A percentile compares a stretch with the other conserved stretches of the same genome.
phyloP scores from a whole-genome alignment of 1,140 invertebrate genomes.

The Pogonus chalceus region DNA sequence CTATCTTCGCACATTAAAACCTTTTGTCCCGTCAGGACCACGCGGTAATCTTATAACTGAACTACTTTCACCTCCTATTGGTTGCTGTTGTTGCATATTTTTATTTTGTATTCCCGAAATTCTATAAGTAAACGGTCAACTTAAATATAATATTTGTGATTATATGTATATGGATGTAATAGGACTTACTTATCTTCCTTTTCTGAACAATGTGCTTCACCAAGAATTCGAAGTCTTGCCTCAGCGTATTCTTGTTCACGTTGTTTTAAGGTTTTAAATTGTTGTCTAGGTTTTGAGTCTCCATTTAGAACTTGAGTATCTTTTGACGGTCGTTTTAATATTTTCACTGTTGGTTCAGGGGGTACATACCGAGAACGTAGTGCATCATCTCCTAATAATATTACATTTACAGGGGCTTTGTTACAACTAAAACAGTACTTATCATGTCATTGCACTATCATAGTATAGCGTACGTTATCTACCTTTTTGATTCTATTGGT shows the following conservation, averaged over 20 bases:
- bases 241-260: constrained; percentile 81
- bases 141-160: neutral
- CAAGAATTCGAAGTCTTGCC: constrained; percentile 70
- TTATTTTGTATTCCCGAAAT: constrained; percentile 28
- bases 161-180: neutral
- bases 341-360: constrained; percentile 69
- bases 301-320: constrained; percentile 43
- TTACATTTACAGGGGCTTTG: constrained; percentile 27
- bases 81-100: neutral
- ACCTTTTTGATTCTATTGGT: constrained; percentile 26
- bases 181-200: constrained; percentile 50
- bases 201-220: constrained; percentile 66
- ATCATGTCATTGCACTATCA: neutral
- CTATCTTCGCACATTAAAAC: constrained; percentile 49
- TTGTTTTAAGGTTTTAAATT: constrained; percentile 75
- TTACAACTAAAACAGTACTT: constrained; percentile 19
- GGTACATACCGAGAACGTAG: constrained; percentile 39
- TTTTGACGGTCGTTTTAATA: constrained; percentile 62
- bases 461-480: constrained; percentile 4
- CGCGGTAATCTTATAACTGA: constrained; percentile 41
- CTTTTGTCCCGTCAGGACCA: constrained; percentile 47
- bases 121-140: constrained; percentile 18
- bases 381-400: constrained; percentile 32
- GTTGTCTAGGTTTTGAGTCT: constrained; percentile 56
- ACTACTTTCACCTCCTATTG: constrained; percentile 12